These are phyloP conservation scores for Galeopsomyia nigrocyanea DNA, from an alignment of 2,888 invertebrate species.

Conservation along the genomic window DNA sequence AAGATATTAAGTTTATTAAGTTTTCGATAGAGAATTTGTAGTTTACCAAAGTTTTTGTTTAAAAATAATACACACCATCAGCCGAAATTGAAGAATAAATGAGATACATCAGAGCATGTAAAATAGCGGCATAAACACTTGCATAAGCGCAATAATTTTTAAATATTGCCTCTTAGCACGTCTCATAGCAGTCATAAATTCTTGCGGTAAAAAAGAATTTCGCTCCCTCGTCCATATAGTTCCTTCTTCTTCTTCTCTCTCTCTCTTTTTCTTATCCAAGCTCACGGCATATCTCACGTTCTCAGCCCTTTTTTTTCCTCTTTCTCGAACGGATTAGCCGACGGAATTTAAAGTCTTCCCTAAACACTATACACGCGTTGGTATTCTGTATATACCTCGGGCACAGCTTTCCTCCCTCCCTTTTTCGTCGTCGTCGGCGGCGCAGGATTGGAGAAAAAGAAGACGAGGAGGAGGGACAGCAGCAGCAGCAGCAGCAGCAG, in stretches of 20 bases:
- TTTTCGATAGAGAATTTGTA: no score
- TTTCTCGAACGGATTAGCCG: conserved; percentile 45
- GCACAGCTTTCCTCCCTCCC: conserved; percentile 9
- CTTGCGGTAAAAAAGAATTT: conserved; percentile 42
- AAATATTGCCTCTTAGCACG: conserved; percentile 35
- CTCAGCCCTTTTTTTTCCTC: conserved; percentile 10
- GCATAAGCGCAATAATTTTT: conserved; percentile 38
- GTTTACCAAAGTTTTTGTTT: no score
- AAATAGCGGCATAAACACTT: conserved; percentile 13
- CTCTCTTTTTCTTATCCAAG: conserved; percentile 15
- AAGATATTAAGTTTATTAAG: no score
- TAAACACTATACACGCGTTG: conserved; percentile 20
- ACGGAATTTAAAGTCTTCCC: conserved; percentile 50
- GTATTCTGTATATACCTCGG: not conserved
- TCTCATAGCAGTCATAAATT: conserved; percentile 31
- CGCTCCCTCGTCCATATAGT: conserved; percentile 12
- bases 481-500: conserved; percentile 13
- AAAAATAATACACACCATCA: no score
- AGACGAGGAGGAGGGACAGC: conserved; percentile 31
- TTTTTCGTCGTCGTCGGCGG: conserved; percentile 25
- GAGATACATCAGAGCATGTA: not conserved
- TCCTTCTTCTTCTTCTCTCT: not conserved
- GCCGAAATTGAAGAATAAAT: no score
- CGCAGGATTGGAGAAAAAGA: conserved; percentile 48
- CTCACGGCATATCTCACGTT: conserved; percentile 3